Evolutionary conservation across 2,888 invertebrate species (phyloP), one percentile per base, ranked within the genome.

Genomic region (Noctua janthina): DNA sequence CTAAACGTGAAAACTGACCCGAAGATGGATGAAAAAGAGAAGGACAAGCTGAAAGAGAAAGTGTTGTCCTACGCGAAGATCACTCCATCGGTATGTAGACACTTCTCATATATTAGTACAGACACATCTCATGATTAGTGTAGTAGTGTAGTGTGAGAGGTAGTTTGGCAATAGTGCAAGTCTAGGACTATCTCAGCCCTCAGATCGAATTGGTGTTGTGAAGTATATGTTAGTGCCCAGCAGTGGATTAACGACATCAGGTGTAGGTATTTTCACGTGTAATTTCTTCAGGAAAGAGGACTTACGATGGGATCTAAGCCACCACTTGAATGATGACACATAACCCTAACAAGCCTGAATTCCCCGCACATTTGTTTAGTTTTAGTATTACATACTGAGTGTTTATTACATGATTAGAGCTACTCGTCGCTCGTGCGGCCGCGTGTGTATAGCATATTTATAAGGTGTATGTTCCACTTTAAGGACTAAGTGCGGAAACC

Each of bases 71-170:
- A 92, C 80, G 89, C 92, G 17, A 92, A 92, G 81, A 90, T 95
- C 7, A 89, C 94, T 17, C 94, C 96, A 5, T 89, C 93, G 86
- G 96, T 96, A 89, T 84, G 92, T 83, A 54, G 10, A 68, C 74
- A 62, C 1, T n/a, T 13, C 17, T 68, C 15, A 46, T 64, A n/a
- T 51, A 6, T 29, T 68, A 64, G 43, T 79, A 56, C 5, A 54
- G 10, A 68, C 74, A 62, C 1, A 35, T 8, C 20, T 68, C 15
- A 46, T 64, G 23, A 6, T 43, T 68, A 64, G 35, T 79, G 39
- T 39, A 20, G 43, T 68, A 64, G 35, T 79, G 39, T 39, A 20
- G 43, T 35, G 35, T 35, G 35, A 1, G 35, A 3, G 3, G 35
- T 79, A 56, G 39, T 39, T 49, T 46, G 17, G 15, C 39, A 39